Conservation (phyloP, 2,797 vertebrate species). For the Lutjanus campechanus region DNA sequence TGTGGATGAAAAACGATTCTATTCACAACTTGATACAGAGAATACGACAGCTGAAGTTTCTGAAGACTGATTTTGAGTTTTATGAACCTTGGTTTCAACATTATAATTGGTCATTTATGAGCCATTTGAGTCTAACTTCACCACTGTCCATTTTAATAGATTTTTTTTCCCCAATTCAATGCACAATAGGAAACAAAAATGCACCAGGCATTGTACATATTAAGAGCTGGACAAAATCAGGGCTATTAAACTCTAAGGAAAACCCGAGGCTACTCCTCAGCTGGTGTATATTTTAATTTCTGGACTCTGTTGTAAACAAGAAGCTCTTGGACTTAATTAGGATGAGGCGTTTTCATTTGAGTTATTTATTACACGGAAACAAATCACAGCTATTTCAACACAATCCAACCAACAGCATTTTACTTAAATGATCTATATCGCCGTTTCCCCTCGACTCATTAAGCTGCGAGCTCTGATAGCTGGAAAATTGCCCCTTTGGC, state of each 20-base stretch:
- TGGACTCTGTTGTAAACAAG: background rate
- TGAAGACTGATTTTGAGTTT: background rate
- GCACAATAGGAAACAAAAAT: background rate
- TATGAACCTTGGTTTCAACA: background rate
- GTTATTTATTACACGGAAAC: background rate
- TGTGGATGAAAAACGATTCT: background rate
- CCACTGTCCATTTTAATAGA: background rate
- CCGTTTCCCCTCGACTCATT: constrained; percentile 4
- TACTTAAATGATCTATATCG: background rate
- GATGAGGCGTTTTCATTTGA: background rate
- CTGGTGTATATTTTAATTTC: background rate
- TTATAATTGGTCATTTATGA: background rate
- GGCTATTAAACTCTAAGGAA: background rate
- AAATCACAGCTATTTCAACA: background rate
- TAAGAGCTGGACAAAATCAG: background rate
- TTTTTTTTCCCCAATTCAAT: background rate
- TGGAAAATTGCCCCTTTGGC: constrained; percentile 6
- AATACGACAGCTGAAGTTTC: too few relatives aligned
- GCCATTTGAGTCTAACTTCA: background rate
- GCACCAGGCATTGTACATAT: background rate
- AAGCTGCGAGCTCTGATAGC: constrained; percentile 5
- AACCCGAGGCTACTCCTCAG: background rate
- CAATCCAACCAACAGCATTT: background rate
- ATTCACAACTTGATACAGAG: too few relatives aligned
- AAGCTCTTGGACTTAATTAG: background rate